These are phyloP conservation scores for Luperina testacea DNA, from an alignment of 2,888 invertebrate species.

Conservation along the genomic window DNA sequence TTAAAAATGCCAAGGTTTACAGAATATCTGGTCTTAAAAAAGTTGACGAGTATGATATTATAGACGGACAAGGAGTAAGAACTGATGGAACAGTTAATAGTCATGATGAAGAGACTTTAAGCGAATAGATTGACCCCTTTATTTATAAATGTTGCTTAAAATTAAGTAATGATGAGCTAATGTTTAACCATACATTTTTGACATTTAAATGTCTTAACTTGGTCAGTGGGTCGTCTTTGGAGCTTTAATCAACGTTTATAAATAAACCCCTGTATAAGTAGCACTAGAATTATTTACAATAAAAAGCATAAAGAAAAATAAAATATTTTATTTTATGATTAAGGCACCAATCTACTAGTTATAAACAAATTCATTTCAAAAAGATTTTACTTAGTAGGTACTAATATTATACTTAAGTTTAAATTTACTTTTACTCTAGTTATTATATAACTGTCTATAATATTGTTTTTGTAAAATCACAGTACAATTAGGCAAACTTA, in stretches of 20 bases:
- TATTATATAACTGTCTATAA: slow-evolving; percentile 56
- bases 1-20: slow-evolving; percentile 90
- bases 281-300: slow-evolving; percentile 30
- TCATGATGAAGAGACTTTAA: slow-evolving; percentile 31
- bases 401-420: slow-evolving; percentile 27
- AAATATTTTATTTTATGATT: slow-evolving; percentile 59
- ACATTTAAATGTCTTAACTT: background rate
- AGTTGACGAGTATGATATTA: slow-evolving; percentile 86
- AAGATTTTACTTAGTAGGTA: slow-evolving; percentile 20
- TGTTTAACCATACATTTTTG: background rate
- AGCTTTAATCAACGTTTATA: background rate
- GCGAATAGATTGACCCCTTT: slow-evolving; percentile 11
- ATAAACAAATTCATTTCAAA: slow-evolving; percentile 26
- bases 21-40: slow-evolving; percentile 88
- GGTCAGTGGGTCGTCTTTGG: background rate
- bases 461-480: slow-evolving; percentile 79
- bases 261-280: background rate
- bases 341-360: slow-evolving; percentile 54
- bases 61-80: slow-evolving; percentile 79
- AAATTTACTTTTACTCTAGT: slow-evolving; percentile 41
- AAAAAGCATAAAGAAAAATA: slow-evolving; percentile 53
- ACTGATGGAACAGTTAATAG: slow-evolving; percentile 2
- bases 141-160: background rate
- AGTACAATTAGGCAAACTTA: slow-evolving; percentile 82
- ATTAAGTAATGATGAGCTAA: background rate